Evolutionary conservation across 1,140 invertebrate species (phyloP).

Genomic region (Metopolophium dirhodum): DNA sequence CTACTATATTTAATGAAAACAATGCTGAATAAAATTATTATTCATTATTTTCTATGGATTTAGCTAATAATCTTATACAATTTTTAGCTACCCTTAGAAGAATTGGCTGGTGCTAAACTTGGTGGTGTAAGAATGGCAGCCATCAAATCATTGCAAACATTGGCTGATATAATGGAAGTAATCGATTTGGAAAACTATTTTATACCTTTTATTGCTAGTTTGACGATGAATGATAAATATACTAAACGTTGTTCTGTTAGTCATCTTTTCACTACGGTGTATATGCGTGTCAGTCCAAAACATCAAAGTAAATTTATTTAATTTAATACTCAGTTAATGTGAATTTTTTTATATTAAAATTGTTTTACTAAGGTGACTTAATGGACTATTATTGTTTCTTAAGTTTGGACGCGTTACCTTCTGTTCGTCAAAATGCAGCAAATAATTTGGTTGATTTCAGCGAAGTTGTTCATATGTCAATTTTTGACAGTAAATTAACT

Average conservation of each 20-base stretch:
- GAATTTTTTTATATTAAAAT: not conserved
- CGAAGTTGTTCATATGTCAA: slow-evolving; percentile 31
- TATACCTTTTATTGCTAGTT: slow-evolving; percentile 38
- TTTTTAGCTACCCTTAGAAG: slow-evolving; percentile 39
- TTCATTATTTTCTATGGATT: not conserved
- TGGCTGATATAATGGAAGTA: slow-evolving; percentile 49
- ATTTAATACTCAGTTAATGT: not conserved
- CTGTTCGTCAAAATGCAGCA: slow-evolving; percentile 35
- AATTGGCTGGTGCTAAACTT: slow-evolving; percentile 22
- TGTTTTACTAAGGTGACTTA: slow-evolving; percentile 25
- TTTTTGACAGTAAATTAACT: slow-evolving; percentile 40
- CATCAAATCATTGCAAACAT: slow-evolving; percentile 30
- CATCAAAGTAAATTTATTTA: not conserved
- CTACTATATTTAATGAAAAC: not conserved
- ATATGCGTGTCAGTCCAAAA: slow-evolving; percentile 42
- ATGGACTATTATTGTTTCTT: slow-evolving; percentile 29
- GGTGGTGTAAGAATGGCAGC: slow-evolving; percentile 31
- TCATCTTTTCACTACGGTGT: slow-evolving; percentile 41
- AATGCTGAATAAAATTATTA: not conserved
- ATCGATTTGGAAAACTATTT: slow-evolving; percentile 3
- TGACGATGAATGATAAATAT: slow-evolving; percentile 22
- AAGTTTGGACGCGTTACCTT: slow-evolving; percentile 22
- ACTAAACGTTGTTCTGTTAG: slow-evolving; percentile 38
- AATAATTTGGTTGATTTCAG: slow-evolving; percentile 27
- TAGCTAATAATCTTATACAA: not conserved